Base-by-base conservation (phyloP, 2,888 invertebrate genomes). In the Serripes groenlandicus region DNA sequence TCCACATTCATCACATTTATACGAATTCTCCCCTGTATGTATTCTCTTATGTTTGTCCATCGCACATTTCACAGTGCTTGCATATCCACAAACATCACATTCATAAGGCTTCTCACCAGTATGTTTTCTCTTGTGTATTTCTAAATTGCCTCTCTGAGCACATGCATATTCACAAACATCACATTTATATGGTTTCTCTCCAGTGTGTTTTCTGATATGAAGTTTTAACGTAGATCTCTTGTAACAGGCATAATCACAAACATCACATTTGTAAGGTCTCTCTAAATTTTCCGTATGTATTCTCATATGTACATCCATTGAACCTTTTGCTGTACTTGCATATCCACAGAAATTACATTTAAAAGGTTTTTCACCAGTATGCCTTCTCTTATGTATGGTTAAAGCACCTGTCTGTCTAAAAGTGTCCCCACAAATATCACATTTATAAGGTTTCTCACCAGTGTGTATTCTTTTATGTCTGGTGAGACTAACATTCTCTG, bases 71-170 rank as follows among this genome's bases (percentile, higher is more conserved):
- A 3, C 3, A 49, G 15, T 49, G 21, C 49, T 21, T 49, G 49
- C 49, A 49, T 49, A 49, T 49, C 49, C 49, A 49, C 49, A 49
- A 49, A 49, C 49, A 49, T 49, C 49, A 49, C 49, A 49, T 49
- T 49, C 21, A 49, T 49, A 49, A 49, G 49, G 49, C 49, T 49
- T 49, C 21, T 49, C 49, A 15, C 49, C 49, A 21, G 49, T 49
- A 49, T 49, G 49, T 49, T 15, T 49, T 49, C 49, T 49, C 49
- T 49, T 49, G 49, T 49, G 49, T 49, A 21, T 49, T 15, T 21
- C 21, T 49, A 49, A 49, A 49, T 49, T 15, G 7, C 49, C 49
- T 49, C 21, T 49, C 49, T 1, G 1, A 49, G 15, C 21, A 49
- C 49, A 49, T 49, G 49, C 49, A 49, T 49, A 49, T 49, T 21